Percentiles rank a stretch among this genome's conserved stretches.
Evolutionary conservation across 2,888 invertebrate species (phyloP).

Genomic region (Scaptomyza cyrtandrae): DNA sequence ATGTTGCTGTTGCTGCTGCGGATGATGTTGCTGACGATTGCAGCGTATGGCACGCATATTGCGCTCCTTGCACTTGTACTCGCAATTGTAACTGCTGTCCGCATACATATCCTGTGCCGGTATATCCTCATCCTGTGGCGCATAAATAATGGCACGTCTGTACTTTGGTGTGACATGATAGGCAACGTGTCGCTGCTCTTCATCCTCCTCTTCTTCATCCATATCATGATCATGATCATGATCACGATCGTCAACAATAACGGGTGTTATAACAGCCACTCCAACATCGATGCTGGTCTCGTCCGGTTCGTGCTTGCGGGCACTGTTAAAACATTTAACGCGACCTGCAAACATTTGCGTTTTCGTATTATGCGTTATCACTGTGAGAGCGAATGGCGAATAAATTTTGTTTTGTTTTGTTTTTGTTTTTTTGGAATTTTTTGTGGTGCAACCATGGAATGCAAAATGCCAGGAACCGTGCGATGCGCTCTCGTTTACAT

Average conservation of each 20-base stretch:
- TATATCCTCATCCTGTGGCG: conserved; percentile 53
- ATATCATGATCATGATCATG: conserved; percentile 48
- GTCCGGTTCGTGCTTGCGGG: conserved; percentile 64
- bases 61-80: conserved; percentile 82
- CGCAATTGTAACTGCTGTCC: conserved; percentile 78
- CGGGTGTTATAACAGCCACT: conserved; percentile 40
- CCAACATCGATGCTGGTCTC: conserved; percentile 38
- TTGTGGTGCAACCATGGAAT: conserved; percentile 39
- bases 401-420: conserved; percentile 19
- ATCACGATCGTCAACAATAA: conserved; percentile 19
- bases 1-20: conserved; percentile 38
- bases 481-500: conserved; percentile 59
- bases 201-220: conserved; percentile 52
- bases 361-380: conserved; percentile 81
- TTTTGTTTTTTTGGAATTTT: conserved; percentile 7
- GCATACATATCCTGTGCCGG: conserved; percentile 53
- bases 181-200: conserved; percentile 1
- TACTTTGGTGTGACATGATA: conserved; percentile 65
- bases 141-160: conserved; percentile 64
- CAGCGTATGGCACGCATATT: conserved; percentile 81
- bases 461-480: conserved; percentile 34
- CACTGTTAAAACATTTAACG: conserved; percentile 72
- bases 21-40: conserved; percentile 70
- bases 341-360: conserved; percentile 84
- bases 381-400: conserved; percentile 61